Percentiles rank a stretch among this genome's conserved stretches.
Evolutionary conservation across 2,113 vertebrate species (phyloP).

Genomic region (Hiodon alosoides): DNA sequence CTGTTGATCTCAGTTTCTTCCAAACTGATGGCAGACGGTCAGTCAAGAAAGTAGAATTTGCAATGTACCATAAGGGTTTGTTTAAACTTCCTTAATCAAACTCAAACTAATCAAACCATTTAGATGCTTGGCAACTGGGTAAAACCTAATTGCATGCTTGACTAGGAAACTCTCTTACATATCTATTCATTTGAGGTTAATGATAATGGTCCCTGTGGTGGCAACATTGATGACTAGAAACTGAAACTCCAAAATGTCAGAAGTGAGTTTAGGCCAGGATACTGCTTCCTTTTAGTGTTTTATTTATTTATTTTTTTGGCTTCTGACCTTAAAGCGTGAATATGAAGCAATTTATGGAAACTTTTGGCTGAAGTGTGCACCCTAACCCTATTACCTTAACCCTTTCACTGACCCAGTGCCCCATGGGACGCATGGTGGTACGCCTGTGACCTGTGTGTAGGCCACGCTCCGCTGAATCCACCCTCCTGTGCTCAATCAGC

Average conservation of each 20-base stretch:
- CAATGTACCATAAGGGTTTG: too few relatives aligned
- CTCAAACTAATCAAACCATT: slow-evolving; percentile 2
- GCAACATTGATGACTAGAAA: neutral
- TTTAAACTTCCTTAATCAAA: too few relatives aligned
- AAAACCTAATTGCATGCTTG: slow-evolving; percentile 55
- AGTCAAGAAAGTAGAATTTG: too few relatives aligned
- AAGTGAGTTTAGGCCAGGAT: neutral
- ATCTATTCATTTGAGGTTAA: slow-evolving; percentile 58
- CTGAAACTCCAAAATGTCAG: too few relatives aligned
- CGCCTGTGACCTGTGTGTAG: too few relatives aligned
- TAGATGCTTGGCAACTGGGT: slow-evolving; percentile 32
- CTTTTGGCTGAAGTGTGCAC: too few relatives aligned
- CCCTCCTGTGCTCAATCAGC: slow-evolving; percentile 18
- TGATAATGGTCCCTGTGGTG: slow-evolving; percentile 68
- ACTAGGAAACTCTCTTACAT: slow-evolving; percentile 51
- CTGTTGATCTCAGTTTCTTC: slow-evolving; percentile 26
- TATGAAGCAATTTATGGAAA: too few relatives aligned
- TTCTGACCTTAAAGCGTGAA: too few relatives aligned
- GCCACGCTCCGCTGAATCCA: too few relatives aligned
- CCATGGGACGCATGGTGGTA: too few relatives aligned
- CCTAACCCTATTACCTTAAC: neutral
- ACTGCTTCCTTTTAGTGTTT: neutral
- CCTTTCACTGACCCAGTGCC: neutral
- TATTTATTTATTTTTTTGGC: too few relatives aligned
- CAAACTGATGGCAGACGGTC: neutral